Conservation (phyloP, 2,797 vertebrate genomes). For the Muscicapa comitata region DNA sequence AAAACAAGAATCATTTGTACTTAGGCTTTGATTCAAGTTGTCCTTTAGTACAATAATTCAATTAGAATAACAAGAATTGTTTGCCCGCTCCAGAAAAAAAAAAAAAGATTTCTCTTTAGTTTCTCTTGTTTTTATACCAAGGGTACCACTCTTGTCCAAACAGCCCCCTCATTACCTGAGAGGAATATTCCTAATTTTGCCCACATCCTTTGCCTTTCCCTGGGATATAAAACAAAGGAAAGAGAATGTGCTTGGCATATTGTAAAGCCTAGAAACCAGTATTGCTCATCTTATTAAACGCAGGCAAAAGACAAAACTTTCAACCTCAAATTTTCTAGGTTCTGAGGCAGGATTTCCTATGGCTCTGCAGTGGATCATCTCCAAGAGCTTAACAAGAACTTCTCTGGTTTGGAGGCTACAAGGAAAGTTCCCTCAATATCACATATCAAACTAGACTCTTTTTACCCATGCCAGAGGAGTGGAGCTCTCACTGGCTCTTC, state of each 20-base stretch:
- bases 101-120: neutral
- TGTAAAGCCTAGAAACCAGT: neutral
- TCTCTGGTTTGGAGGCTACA: constrained; percentile 18
- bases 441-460: constrained; percentile 17
- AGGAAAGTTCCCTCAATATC: constrained; percentile 33
- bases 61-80: neutral
- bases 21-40: neutral
- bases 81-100: neutral
- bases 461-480: neutral
- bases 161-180: neutral
- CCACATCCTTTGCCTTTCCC: neutral
- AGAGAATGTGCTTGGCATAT: neutral
- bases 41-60: neutral
- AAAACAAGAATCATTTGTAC: neutral
- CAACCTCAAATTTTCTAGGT: neutral
- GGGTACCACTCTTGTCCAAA: neutral
- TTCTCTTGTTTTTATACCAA: neutral
- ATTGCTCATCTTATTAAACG: neutral
- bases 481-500: neutral
- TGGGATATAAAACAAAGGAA: neutral
- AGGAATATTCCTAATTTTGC: neutral
- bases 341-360: neutral
- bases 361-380: constrained; percentile 51
- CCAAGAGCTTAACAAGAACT: constrained; percentile 38
- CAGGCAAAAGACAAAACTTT: neutral